Evolutionary conservation across 2,113 vertebrate genomes (phyloP).

Genomic region (Falcunculus frontatus): DNA sequence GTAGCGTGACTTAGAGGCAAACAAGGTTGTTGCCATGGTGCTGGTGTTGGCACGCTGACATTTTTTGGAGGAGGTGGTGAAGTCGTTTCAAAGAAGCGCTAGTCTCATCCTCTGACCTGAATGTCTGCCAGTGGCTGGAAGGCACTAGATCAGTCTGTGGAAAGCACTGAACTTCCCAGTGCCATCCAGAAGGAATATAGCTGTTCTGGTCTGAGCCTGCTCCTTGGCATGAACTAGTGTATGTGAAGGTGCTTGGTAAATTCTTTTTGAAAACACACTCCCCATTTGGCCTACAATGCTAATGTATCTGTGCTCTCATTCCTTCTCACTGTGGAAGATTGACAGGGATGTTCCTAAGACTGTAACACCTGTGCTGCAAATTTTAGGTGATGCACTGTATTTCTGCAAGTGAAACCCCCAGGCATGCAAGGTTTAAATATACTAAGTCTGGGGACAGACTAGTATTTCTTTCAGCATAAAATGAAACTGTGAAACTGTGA

Average conservation of each 20-base stretch:
- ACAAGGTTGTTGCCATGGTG: background rate
- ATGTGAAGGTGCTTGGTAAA: background rate
- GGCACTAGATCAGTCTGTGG: too few relatives aligned
- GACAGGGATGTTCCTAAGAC: background rate
- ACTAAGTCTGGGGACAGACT: background rate
- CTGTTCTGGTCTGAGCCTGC: background rate
- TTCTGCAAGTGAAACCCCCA: background rate
- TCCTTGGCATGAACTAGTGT: background rate
- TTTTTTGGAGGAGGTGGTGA: background rate
- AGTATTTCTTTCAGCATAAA: background rate
- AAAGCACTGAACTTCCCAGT: background rate
- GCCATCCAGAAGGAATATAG: background rate
- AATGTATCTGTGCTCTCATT: background rate
- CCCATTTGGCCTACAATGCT: background rate
- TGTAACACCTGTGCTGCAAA: background rate
- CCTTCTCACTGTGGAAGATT: background rate
- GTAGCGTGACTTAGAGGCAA: background rate
- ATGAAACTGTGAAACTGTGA: background rate
- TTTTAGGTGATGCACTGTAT: accelerated
- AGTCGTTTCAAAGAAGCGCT: accelerated
- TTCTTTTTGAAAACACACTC: background rate
- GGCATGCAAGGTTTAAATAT: background rate
- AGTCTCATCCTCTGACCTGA: background rate
- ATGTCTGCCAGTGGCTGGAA: background rate
- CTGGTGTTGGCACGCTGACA: background rate